Percentiles rank a stretch among this genome's conserved stretches.
These are phyloP conservation scores for Anguilla obscura DNA, from an alignment of 2,797 vertebrate species.

Conservation along the genomic window DNA sequence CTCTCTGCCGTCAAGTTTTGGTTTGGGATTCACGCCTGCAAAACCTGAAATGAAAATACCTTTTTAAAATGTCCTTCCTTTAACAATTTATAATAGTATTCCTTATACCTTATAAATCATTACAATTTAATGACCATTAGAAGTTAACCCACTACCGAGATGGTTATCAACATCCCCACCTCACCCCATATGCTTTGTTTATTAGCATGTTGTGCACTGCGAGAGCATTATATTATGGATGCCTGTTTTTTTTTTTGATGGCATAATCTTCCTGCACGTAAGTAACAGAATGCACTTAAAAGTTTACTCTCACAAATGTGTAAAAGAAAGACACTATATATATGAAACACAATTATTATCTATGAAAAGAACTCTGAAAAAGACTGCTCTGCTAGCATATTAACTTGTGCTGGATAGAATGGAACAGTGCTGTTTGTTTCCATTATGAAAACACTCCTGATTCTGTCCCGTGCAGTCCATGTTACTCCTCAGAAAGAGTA, in stretches of 20 bases:
- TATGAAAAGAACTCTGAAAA: not conserved
- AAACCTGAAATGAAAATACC: not conserved
- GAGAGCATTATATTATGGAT: not conserved
- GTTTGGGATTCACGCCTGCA: not conserved
- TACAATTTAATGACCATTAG: not conserved
- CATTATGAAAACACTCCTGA: not conserved
- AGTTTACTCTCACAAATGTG: not conserved
- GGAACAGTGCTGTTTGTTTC: not conserved
- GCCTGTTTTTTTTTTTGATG: not conserved
- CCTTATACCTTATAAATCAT: not conserved
- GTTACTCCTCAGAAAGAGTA: not conserved
- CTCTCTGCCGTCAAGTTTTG: not conserved
- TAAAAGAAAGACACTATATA: not conserved
- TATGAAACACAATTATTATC: conserved; percentile 19
- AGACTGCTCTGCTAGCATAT: not conserved
- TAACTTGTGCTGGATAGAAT: not conserved
- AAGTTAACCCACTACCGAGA: not conserved
- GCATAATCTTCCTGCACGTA: not conserved
- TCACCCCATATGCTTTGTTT: not conserved
- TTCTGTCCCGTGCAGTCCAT: too few species aligned
- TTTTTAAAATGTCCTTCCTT: not conserved
- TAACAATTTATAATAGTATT: not conserved
- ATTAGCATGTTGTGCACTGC: not conserved
- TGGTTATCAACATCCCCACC: not conserved
- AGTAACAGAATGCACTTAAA: not conserved